Conservation (phyloP, 2,888 invertebrate species). For the Orthonychiurus folsomi region DNA sequence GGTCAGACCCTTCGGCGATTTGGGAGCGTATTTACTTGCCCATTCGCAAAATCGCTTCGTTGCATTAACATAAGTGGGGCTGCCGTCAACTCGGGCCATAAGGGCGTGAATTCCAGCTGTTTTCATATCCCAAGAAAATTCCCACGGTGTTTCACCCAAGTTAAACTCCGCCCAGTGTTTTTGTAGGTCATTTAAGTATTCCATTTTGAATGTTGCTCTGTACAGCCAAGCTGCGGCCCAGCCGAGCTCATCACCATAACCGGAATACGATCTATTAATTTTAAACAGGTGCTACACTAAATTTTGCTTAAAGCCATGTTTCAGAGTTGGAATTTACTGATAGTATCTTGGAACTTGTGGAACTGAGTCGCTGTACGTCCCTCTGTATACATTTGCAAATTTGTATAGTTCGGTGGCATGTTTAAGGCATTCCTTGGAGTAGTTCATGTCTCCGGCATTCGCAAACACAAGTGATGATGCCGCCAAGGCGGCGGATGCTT, state of each 20-base stretch:
- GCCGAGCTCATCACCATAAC: slow-evolving; percentile 51
- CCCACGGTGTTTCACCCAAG: slow-evolving; percentile 15
- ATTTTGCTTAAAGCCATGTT: not conserved
- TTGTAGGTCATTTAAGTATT: slow-evolving; percentile 49
- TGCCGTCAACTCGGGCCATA: slow-evolving; percentile 33
- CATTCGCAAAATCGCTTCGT: slow-evolving; percentile 41
- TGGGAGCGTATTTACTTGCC: slow-evolving; percentile 27
- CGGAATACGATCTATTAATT: slow-evolving; percentile 44
- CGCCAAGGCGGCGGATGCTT: slow-evolving; percentile 53
- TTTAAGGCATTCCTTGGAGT: slow-evolving; percentile 45
- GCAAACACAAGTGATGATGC: slow-evolving; percentile 50
- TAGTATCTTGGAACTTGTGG: slow-evolving; percentile 49
- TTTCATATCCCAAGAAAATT: slow-evolving; percentile 40
- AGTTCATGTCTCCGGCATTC: slow-evolving; percentile 41
- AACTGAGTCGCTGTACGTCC: slow-evolving; percentile 50
- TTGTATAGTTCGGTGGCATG: slow-evolving; percentile 50
- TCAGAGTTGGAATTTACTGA: slow-evolving; percentile 42
- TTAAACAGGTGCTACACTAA: not conserved
- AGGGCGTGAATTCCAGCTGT: slow-evolving; percentile 36
- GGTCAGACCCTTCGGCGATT: slow-evolving; percentile 39
- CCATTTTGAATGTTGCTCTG: slow-evolving; percentile 48
- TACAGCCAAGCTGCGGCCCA: slow-evolving; percentile 54
- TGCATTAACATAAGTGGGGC: slow-evolving; percentile 34
- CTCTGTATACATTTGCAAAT: slow-evolving; percentile 49
- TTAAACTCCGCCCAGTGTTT: slow-evolving; percentile 48